Evolutionary conservation across 1,140 invertebrate genomes (phyloP).

Genomic region (Bombus confusus): DNA sequence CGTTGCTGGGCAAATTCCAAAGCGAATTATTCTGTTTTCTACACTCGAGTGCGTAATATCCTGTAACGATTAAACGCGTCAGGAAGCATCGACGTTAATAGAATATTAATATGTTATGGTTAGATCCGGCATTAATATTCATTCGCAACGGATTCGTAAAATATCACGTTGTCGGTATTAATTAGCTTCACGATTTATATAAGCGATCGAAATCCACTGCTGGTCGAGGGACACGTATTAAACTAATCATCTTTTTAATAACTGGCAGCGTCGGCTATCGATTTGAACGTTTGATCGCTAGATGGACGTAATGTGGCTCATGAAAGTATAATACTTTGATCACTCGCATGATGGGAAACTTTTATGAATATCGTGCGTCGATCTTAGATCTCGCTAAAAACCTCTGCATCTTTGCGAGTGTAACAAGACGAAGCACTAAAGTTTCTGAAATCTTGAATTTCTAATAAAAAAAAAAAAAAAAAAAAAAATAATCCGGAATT

Average conservation of each 20-base stretch:
- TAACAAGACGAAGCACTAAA: too few species aligned
- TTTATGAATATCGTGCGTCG: too few species aligned
- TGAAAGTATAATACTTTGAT: too few species aligned
- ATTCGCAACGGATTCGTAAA: neutral
- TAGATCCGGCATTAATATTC: constrained; percentile 11
- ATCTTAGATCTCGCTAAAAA: too few species aligned
- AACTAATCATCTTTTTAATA: neutral
- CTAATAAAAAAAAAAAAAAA: too few species aligned
- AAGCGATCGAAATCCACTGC: neutral
- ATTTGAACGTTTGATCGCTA: too few species aligned
- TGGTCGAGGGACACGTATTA: too few species aligned
- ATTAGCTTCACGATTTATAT: constrained; percentile 14
- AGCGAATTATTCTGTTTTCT: constrained; percentile 10
- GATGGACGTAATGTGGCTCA: too few species aligned
- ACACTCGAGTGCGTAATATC: constrained; percentile 8
- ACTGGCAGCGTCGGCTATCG: neutral
- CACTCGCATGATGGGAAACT: too few species aligned
- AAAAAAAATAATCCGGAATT: too few species aligned
- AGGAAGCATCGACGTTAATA: constrained; percentile 13
- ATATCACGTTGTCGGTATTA: constrained; percentile 8
- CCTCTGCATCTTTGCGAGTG: too few species aligned
- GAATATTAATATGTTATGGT: constrained; percentile 32
- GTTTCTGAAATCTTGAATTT: too few species aligned
- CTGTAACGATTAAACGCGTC: constrained; percentile 17
- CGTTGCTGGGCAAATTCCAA: neutral